Percentiles rank a stretch among this genome's conserved stretches.
phyloP scores from a whole-genome alignment of 2,888 invertebrate genomes.

The Mayetiola destructor region DNA sequence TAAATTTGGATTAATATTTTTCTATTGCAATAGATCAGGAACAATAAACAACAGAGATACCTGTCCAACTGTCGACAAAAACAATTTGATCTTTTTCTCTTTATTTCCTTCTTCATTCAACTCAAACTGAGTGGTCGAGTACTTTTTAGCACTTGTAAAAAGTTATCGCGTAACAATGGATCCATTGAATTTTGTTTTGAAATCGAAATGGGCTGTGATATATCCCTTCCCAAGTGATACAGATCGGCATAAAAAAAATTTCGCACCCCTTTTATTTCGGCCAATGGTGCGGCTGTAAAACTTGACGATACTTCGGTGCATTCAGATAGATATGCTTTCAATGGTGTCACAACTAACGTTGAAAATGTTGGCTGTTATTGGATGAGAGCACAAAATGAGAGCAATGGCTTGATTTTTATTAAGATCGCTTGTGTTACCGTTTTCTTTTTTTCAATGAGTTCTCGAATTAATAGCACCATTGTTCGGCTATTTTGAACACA shows the following conservation, averaged over 20 bases:
- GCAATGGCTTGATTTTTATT: background rate
- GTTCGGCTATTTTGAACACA: constrained; percentile 37
- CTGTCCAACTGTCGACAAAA: too few species aligned
- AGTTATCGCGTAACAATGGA: constrained; percentile 31
- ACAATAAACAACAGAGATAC: too few species aligned
- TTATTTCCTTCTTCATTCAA: too few species aligned
- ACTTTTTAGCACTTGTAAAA: constrained; percentile 29
- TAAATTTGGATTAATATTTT: too few species aligned
- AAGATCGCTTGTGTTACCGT: constrained; percentile 22
- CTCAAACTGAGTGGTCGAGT: constrained; percentile 34
- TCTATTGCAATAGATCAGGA: too few species aligned
- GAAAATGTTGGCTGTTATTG: constrained; percentile 33
- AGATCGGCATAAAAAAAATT: constrained; percentile 56
- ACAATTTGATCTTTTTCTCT: too few species aligned
- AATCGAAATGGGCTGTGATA: constrained; percentile 31
- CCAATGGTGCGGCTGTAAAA: constrained; percentile 39
- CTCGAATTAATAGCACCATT: constrained; percentile 31
- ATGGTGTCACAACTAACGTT: constrained; percentile 47
- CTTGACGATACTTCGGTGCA: constrained; percentile 63
- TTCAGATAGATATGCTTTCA: constrained; percentile 49
- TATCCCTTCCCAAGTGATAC: constrained; percentile 50
- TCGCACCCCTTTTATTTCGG: constrained; percentile 27
- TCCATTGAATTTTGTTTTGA: constrained; percentile 30
- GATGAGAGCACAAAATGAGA: background rate
- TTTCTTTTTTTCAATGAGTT: constrained; percentile 32